Evolutionary conservation across 1,140 invertebrate species (phyloP).

Genomic region (Drosophila nebulosa): DNA sequence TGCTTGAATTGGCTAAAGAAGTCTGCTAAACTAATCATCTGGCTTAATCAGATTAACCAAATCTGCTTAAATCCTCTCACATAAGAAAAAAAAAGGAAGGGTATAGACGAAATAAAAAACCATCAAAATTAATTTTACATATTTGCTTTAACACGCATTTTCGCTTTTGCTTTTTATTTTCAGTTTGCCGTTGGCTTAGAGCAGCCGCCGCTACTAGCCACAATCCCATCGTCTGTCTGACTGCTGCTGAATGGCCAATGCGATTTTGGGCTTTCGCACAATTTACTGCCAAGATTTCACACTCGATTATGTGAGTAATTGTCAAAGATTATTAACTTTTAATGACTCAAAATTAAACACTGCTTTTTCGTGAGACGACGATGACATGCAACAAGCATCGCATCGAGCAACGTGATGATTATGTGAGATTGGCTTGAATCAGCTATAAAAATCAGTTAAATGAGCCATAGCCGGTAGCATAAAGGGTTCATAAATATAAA

Average conservation of each 20-base stretch:
- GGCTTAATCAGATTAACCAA: no score
- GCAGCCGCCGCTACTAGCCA: not conserved
- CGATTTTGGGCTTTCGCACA: conserved; percentile 40
- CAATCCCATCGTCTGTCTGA: not conserved
- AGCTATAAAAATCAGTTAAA: not conserved
- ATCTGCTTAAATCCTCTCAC: no score
- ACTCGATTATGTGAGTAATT: conserved; percentile 53
- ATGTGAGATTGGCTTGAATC: conserved; percentile 9
- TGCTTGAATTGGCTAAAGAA: no score
- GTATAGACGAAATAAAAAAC: not conserved
- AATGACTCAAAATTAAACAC: not conserved
- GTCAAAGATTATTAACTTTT: conserved; percentile 31
- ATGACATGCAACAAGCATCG: not conserved
- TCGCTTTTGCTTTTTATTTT: not conserved
- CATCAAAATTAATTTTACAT: conserved; percentile 4
- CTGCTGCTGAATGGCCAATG: conserved; percentile 12
- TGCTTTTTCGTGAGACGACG: not conserved
- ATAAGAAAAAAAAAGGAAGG: not conserved
- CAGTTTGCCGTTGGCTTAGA: conserved; percentile 2
- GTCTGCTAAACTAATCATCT: no score
- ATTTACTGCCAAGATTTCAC: conserved; percentile 37
- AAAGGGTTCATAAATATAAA: no score
- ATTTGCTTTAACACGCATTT: conserved; percentile 49
- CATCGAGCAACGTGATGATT: no score
- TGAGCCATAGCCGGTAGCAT: no score